Evolutionary conservation across 2,888 invertebrate genomes (phyloP), one percentile per base, ranked within the genome.

Genomic region (Orchesellides sinensis): DNA sequence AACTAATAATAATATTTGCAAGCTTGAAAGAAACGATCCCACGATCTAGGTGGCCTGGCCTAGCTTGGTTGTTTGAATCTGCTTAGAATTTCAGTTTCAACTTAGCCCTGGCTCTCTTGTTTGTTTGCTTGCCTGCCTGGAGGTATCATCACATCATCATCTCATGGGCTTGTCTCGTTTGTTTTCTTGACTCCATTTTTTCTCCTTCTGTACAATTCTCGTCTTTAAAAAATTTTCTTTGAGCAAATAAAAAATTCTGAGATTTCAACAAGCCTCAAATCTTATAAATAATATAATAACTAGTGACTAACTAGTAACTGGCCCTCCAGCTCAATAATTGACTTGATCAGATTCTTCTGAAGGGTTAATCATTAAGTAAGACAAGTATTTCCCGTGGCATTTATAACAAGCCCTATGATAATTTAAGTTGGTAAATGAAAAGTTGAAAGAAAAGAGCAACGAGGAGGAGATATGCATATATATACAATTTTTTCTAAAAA

Each of bases 241-340:
- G 65, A 74, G 49, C 65, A 74, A 74, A 74, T 74, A 74, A 66
- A 72, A 74, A 74, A 74, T 65, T 63, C 66, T 68, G 66, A 68
- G 66, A 77, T 77, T 75, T 77, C 75, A 77, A 77, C 66, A 68
- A 77, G 45, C 54, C 68, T 74, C 74, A 65, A 73, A 74, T 65
- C 35, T 40, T 40, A 19, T 74, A n/a, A n/a, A n/a, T n/a, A n/a
- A n/a, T 52, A 73, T 63, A 73, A 73, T 73, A 74, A 74, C n/a
- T n/a, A n/a, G n/a, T n/a, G n/a, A n/a, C n/a, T 70, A 54, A 74
- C 65, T 54, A 40, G 65, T 35, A 63, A 52, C 63, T 23, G 21
- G 23, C 65, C 74, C 74, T 65, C 65, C 23, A 74, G 74, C 74
- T 35, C 40, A 65, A 40, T 74, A 74, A 74, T 74, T 74, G 74